phyloP scores from a whole-genome alignment of 2,113 vertebrate genomes.

The Dipodomys merriami region DNA sequence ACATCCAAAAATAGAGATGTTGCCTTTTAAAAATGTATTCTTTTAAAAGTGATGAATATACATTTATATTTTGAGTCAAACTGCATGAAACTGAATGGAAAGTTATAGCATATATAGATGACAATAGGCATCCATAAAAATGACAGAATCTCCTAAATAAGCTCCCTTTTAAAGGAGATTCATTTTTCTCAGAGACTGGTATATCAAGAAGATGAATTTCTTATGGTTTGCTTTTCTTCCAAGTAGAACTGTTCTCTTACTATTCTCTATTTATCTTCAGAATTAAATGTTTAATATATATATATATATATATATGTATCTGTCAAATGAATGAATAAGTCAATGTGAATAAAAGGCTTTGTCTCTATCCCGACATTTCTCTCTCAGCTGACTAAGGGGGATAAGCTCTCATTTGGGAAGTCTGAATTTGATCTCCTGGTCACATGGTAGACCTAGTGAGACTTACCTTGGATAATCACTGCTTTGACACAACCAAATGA shows the following conservation, averaged over 20 bases:
- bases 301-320: not conserved
- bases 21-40: not conserved
- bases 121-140: not conserved
- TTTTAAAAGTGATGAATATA: constrained; percentile 24
- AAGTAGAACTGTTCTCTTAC: not conserved
- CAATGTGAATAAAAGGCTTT: not conserved
- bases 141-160: not conserved
- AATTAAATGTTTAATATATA: not conserved
- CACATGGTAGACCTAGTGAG: not conserved
- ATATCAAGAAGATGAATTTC: not conserved
- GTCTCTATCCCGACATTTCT: not conserved
- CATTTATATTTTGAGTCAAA: not conserved
- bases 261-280: not conserved
- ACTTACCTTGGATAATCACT: not conserved
- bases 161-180: not conserved
- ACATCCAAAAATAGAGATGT: not conserved
- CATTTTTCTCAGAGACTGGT: not conserved
- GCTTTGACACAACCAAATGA: not conserved
- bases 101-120: not conserved
- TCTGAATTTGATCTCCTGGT: not conserved
- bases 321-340: constrained; percentile 5
- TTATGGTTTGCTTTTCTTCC: not conserved
- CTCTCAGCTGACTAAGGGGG: not conserved
- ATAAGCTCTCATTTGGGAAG: not conserved
- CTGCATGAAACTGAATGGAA: not conserved